These are phyloP conservation scores for Glyptemys insculpta DNA, from an alignment of 2,797 vertebrate species.

Conservation along the genomic window DNA sequence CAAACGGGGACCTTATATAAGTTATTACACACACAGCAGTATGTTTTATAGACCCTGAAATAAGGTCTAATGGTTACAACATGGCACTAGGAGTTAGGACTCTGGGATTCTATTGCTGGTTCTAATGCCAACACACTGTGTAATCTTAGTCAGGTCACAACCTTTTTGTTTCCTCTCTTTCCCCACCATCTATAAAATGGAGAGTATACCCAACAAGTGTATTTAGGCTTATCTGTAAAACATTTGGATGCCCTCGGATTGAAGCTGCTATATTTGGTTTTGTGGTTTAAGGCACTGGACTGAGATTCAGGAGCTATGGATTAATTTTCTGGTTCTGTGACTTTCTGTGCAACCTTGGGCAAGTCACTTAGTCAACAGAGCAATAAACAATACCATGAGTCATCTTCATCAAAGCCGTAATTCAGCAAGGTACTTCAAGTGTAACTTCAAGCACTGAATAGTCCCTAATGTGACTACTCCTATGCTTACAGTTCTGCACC, in stretches of 20 bases:
- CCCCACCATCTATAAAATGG: constrained; percentile 11
- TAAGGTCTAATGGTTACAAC: constrained; percentile 24
- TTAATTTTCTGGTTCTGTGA: background rate
- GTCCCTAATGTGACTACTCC: background rate
- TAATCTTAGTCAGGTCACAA: constrained; percentile 15
- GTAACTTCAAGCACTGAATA: background rate
- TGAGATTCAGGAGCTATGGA: background rate
- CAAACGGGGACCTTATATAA: background rate
- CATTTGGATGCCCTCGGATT: background rate
- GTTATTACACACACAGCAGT: constrained; percentile 15
- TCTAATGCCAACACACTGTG: constrained; percentile 17
- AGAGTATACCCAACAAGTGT: constrained; percentile 2
- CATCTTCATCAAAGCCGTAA: background rate
- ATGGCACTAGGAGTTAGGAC: constrained; percentile 33
- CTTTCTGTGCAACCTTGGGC: background rate
- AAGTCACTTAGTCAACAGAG: background rate
- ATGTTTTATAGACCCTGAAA: constrained; percentile 59
- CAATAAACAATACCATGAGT: background rate
- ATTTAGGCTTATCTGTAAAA: constrained; percentile 3
- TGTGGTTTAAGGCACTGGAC: background rate
- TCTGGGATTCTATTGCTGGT: constrained; percentile 18
- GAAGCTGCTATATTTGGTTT: rapidly evolving
- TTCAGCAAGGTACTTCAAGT: background rate
- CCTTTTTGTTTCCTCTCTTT: constrained; percentile 50
- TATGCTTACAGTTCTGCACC: background rate